Percentiles rank a stretch among this genome's conserved stretches.
phyloP scores from a whole-genome alignment of 92 coral and sea anemone genomes.

The Palythoa heliodiscus region DNA sequence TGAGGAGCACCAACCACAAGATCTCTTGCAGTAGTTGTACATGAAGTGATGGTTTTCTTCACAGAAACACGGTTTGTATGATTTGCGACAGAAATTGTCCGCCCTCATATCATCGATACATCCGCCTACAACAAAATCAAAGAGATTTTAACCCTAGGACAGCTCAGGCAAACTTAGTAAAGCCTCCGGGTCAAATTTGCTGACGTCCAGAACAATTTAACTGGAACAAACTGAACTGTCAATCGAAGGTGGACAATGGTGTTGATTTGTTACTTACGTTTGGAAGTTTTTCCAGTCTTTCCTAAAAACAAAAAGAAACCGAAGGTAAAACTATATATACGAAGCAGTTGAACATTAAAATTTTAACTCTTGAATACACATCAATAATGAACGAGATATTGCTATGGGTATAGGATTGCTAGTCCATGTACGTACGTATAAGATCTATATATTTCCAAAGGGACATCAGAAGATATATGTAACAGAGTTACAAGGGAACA shows the following conservation, averaged over 20 bases:
- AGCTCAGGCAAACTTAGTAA: not conserved
- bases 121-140: conserved; percentile 45
- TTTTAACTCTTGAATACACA: no score
- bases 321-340: not conserved
- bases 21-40: conserved; percentile 98
- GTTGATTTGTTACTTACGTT: conserved; percentile 14
- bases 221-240: no score
- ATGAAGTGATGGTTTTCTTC: conserved; percentile 98
- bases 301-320: not conserved
- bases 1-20: conserved; percentile 88
- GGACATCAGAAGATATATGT: no score
- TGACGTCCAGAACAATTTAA: no score
- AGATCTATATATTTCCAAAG: no score
- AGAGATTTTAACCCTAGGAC: not conserved
- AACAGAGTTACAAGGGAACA: no score
- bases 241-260: no score
- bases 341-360: no score
- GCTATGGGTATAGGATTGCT: no score
- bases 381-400: no score
- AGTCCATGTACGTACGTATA: no score
- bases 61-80: conserved; percentile 91
- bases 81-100: conserved; percentile 73
- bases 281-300: conserved; percentile 6
- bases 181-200: no score
- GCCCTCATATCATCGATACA: conserved; percentile 83